These are phyloP conservation scores for Taxidea taxus DNA, from an alignment of 2,113 vertebrate species.

Conservation along the genomic window DNA sequence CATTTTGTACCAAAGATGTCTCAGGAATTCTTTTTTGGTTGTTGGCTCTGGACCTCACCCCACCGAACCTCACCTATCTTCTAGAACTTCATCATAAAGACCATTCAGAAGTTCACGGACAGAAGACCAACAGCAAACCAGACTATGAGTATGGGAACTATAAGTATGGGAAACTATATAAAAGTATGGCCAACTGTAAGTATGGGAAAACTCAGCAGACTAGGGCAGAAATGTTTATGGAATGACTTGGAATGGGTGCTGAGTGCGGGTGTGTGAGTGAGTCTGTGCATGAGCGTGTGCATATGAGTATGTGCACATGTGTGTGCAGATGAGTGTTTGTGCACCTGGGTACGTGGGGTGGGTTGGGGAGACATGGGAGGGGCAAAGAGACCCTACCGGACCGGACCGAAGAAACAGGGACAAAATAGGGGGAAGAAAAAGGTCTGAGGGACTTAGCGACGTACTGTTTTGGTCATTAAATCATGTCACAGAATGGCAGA, in stretches of 20 bases:
- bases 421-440: too few species aligned
- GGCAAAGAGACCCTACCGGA: background rate
- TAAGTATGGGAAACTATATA: accelerated
- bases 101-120: accelerated
- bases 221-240: background rate
- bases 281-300: accelerated
- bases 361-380: background rate
- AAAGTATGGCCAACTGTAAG: background rate
- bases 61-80: too few species aligned
- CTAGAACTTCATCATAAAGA: too few species aligned
- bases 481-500: accelerated
- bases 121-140: background rate
- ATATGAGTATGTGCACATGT: background rate
- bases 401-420: background rate
- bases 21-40: too few species aligned
- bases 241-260: too few species aligned
- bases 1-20: too few species aligned
- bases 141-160: background rate
- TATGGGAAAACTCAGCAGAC: accelerated
- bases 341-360: accelerated
- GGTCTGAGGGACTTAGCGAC: background rate
- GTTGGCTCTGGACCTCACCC: too few species aligned
- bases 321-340: accelerated
- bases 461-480: background rate
- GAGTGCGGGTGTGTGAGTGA: too few species aligned